Evolutionary conservation across 2,113 vertebrate species (phyloP), one percentile per base, ranked within the genome.

Genomic region (Nicator chloris): DNA sequence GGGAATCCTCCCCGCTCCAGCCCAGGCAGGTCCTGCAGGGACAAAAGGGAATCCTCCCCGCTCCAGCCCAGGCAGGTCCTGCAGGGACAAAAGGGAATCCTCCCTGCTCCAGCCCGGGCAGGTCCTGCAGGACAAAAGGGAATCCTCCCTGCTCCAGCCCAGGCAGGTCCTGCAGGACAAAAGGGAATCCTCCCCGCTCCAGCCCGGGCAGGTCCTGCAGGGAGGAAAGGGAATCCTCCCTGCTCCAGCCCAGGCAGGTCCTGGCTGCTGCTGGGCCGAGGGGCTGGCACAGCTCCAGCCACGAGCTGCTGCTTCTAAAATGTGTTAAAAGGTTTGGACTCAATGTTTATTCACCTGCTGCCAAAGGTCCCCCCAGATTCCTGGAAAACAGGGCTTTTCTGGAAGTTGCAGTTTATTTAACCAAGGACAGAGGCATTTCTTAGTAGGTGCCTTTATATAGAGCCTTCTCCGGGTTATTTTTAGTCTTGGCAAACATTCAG

Each of bases 71-170:
- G n/a, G n/a, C n/a, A 37, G 33, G 13, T 53, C 60, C 26, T 44
- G 44, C 6, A 1, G 0, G 6, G 23, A 26, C 64, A 23, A 27
- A 5, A 0, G 8, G 68, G 60, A n/a, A n/a, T n/a, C n/a, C n/a
- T n/a, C n/a, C n/a, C n/a, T n/a, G n/a, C n/a, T n/a, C n/a, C n/a
- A n/a, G n/a, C n/a, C n/a, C 0, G 5, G 17, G 65, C 65, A n/a
- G n/a, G n/a, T n/a, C n/a, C n/a, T n/a, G n/a, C n/a, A n/a, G n/a
- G n/a, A n/a, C n/a, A n/a, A n/a, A n/a, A n/a, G n/a, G n/a, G n/a
- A n/a, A n/a, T n/a, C n/a, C n/a, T n/a, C n/a, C n/a, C n/a, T n/a
- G n/a, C n/a, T n/a, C n/a, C n/a, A n/a, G n/a, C n/a, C n/a, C n/a
- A n/a, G n/a, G n/a, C n/a, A n/a, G n/a, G n/a, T n/a, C n/a, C n/a